Conservation (phyloP, 2,888 invertebrate genomes). For the Pharmacophagus antenor region DNA sequence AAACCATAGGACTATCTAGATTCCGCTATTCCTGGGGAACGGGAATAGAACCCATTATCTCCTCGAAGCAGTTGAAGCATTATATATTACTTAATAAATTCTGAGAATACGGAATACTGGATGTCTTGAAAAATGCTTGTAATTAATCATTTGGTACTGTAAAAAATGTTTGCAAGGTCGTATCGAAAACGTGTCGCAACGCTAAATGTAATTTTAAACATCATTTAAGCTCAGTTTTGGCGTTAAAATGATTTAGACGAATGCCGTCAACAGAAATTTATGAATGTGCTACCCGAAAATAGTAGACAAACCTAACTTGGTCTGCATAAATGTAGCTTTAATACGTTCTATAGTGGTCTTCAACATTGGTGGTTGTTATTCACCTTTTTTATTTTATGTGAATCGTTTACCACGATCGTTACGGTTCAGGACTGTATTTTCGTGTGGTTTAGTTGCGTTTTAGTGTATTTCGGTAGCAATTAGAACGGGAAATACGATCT, state of each 20-base stretch:
- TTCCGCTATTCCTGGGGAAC: too few relatives aligned
- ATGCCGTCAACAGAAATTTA: constrained; percentile 58
- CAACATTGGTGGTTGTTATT: constrained; percentile 25
- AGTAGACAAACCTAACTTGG: constrained; percentile 43
- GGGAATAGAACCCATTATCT: too few relatives aligned
- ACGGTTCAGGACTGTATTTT: constrained; percentile 49
- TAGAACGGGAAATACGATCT: constrained; percentile 49
- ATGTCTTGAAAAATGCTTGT: too few relatives aligned
- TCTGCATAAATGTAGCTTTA: constrained; percentile 5
- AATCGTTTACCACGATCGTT: constrained; percentile 54
- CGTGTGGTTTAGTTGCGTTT: constrained; percentile 43
- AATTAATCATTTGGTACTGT: too few relatives aligned
- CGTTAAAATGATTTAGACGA: constrained; percentile 73
- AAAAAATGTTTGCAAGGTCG: constrained; percentile 12
- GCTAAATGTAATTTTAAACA: constrained; percentile 41
- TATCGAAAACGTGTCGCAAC: constrained; percentile 38
- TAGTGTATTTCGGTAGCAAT: constrained; percentile 56
- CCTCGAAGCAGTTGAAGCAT: too few relatives aligned
- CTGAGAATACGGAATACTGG: too few relatives aligned
- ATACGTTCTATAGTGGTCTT: constrained; percentile 24
- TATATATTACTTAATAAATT: too few relatives aligned
- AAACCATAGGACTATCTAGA: too few relatives aligned
- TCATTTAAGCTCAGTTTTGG: constrained; percentile 62
- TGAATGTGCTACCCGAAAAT: constrained; percentile 57
- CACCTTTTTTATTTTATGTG: constrained; percentile 39